These are phyloP conservation scores for Perca fluviatilis DNA, from an alignment of 2,113 vertebrate species.

Conservation along the genomic window DNA sequence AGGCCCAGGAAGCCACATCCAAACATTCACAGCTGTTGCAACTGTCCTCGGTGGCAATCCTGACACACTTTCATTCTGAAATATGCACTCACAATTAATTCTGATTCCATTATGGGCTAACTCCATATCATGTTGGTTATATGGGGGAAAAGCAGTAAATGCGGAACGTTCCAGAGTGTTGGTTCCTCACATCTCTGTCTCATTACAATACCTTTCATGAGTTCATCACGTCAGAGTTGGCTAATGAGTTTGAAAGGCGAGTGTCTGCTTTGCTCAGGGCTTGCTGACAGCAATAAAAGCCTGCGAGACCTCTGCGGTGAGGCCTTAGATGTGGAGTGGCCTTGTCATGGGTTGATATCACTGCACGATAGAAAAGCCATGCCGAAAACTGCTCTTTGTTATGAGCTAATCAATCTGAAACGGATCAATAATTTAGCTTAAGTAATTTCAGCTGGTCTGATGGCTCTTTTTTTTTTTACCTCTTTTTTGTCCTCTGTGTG, in stretches of 20 bases:
- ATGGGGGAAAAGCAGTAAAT: constrained; percentile 37
- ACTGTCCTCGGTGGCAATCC: constrained; percentile 69
- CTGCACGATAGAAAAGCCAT: constrained; percentile 29
- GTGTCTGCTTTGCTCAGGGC: constrained; percentile 71
- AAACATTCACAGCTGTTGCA: constrained; percentile 75
- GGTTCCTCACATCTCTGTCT: constrained; percentile 35
- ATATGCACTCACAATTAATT: constrained; percentile 62
- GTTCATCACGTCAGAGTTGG: constrained; percentile 72
- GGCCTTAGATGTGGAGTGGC: constrained; percentile 68
- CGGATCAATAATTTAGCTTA: constrained; percentile 71
- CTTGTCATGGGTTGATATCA: constrained; percentile 69
- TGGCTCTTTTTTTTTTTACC: constrained; percentile 13
- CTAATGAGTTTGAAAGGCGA: constrained; percentile 76
- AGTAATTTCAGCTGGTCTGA: constrained; percentile 45
- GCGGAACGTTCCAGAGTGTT: background rate
- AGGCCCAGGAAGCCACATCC: constrained; percentile 70
- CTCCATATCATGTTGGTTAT: constrained; percentile 40
- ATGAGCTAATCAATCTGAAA: constrained; percentile 66
- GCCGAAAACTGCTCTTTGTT: constrained; percentile 53
- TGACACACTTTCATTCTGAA: constrained; percentile 63
- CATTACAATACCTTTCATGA: constrained; percentile 77
- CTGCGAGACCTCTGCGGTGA: constrained; percentile 53
- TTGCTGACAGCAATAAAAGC: constrained; percentile 73
- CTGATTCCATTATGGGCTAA: constrained; percentile 53
- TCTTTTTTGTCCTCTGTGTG: constrained; percentile 2